Evolutionary conservation across 2,797 vertebrate genomes (phyloP), one percentile per base, ranked within the genome.

Genomic region (Peromyscus attwateri): DNA sequence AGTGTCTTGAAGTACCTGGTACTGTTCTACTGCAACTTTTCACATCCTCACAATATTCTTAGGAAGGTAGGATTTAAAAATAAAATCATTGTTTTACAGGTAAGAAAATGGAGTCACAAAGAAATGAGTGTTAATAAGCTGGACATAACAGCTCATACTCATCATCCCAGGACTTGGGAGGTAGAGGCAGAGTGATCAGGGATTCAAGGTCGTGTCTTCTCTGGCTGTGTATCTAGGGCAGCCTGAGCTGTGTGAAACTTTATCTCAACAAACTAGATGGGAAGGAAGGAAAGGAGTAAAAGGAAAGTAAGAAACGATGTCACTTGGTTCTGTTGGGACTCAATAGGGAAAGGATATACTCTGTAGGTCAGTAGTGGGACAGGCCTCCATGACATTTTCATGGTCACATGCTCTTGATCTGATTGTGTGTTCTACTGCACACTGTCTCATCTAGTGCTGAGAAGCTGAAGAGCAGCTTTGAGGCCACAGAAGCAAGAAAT

Each of bases 1-100:
- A 3, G 21, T 96, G 62, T 55, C 7, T 81, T 91, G 82, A 16
- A 89, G 71, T 97, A 10, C 68, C 81, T 92, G 55, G 29, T 49
- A 57, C 57, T 3, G 0, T 84, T n/a, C 55, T 85, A 6, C 7
- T 55, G 80, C 43, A 89, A 2, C 76, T 95, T 66, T n/a, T 90
- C 60, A 71, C 21, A 25, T 76, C 40, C 55, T 93, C 46, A 70
- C 8, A 90, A 3, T 60, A 71, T 60, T 34, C 43, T 21, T 80
- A 57, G 34, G 49, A 90, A 70, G 70, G 11, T 62, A 68, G 80
- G 25, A 31, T 70, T 66, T 49, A 43, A 64, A 64, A 68, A 52
- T 85, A 73, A 55, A 57, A 66, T 89, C 37, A 27, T 55, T 66
- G 60, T 49, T 84, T 92, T 70, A 52, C 27, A 84, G 6, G 27